Percentiles rank a stretch among this genome's conserved stretches.
Evolutionary conservation across 2,797 vertebrate species (phyloP).

Genomic region (Picus viridis): DNA sequence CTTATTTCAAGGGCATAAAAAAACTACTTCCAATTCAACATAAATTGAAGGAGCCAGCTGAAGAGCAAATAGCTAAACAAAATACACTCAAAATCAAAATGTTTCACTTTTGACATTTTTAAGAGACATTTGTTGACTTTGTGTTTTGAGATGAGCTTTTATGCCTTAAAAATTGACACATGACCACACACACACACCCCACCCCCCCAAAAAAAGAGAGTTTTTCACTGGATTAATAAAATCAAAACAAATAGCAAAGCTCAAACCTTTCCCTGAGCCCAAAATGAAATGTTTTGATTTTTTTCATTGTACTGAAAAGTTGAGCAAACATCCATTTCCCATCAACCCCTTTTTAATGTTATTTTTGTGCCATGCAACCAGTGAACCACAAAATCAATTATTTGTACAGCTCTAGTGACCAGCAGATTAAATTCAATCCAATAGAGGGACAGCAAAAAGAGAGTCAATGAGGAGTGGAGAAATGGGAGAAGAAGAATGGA

Average conservation of each 20-base stretch:
- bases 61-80: slow-evolving; percentile 1
- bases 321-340: slow-evolving; percentile 44
- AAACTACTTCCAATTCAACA: background rate
- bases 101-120: background rate
- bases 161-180: background rate
- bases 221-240: background rate
- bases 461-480: slow-evolving; percentile 27
- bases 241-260: background rate
- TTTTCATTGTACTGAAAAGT: slow-evolving; percentile 40
- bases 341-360: slow-evolving; percentile 45
- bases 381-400: slow-evolving; percentile 65
- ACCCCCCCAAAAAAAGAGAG: background rate
- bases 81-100: background rate
- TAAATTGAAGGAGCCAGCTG: background rate
- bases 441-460: background rate
- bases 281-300: slow-evolving; percentile 43
- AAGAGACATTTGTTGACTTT: background rate
- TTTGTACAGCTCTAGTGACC: slow-evolving; percentile 49
- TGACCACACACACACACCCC: background rate
- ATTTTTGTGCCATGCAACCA: slow-evolving; percentile 17
- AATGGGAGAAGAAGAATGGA: background rate
- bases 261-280: slow-evolving; percentile 6
- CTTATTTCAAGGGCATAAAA: background rate
- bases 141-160: background rate
- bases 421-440: slow-evolving; percentile 43